Percentiles rank a stretch among this genome's conserved stretches.
Evolutionary conservation across 2,113 vertebrate genomes (phyloP).

Genomic region (Silurus meridionalis): DNA sequence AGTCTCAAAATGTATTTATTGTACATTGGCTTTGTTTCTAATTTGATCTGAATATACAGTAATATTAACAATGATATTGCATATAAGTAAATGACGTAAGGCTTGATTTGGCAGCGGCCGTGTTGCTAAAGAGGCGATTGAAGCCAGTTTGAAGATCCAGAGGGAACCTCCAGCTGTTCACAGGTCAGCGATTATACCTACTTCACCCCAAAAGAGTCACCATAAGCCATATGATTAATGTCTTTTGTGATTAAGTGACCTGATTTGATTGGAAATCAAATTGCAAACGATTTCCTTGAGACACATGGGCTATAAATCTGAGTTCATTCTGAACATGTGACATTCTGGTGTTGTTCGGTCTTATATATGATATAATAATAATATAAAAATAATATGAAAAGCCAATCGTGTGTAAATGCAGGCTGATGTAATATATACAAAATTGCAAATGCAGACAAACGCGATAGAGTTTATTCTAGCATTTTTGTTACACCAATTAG

Average conservation of each 20-base stretch:
- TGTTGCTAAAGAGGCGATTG: conserved; percentile 97
- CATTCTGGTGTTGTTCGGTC: not conserved
- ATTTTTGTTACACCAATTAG: not conserved
- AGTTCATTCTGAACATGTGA: not conserved
- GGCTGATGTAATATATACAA: not conserved
- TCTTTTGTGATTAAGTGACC: not conserved
- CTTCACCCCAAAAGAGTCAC: not conserved
- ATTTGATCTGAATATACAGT: not conserved
- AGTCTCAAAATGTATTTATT: not conserved
- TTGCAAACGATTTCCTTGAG: not conserved
- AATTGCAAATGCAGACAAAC: too few species aligned
- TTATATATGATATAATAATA: not conserved
- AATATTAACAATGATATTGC: not conserved
- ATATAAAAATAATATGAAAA: not conserved
- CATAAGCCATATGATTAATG: not conserved
- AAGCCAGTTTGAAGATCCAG: conserved; percentile 96
- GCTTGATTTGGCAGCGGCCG: conserved; percentile 75
- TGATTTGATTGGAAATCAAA: too few species aligned
- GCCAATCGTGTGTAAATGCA: not conserved
- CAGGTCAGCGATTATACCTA: conserved; percentile 73
- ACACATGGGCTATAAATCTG: not conserved
- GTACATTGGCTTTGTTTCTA: not conserved
- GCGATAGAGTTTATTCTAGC: not conserved
- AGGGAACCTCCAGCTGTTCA: conserved; percentile 89
- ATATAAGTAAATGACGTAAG: not conserved